Evolutionary conservation across 1,140 invertebrate genomes (phyloP).

Genomic region (Papilio xuthus): DNA sequence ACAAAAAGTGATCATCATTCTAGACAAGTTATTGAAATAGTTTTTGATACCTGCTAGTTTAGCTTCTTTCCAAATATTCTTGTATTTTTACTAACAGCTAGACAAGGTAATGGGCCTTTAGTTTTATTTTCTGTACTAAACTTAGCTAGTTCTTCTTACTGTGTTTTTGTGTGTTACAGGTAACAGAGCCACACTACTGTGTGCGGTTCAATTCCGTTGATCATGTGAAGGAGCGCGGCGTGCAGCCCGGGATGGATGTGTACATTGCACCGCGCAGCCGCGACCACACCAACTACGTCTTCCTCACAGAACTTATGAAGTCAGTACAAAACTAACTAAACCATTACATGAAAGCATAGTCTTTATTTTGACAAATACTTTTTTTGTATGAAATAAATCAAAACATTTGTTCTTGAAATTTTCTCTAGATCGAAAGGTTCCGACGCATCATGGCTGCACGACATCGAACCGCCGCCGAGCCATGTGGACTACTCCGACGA

Average conservation of each 20-base stretch:
- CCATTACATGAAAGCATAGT: not conserved
- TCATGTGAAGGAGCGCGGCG: constrained; percentile 86
- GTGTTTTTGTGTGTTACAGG: constrained; percentile 69
- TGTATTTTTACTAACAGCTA: no score
- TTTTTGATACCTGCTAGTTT: no score
- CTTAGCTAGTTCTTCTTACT: no score
- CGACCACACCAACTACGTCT: constrained; percentile 87
- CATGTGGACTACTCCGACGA: constrained; percentile 94
- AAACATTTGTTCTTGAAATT: not conserved
- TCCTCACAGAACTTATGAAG: constrained; percentile 87
- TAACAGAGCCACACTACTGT: constrained; percentile 90
- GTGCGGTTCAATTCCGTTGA: constrained; percentile 90
- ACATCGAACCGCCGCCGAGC: constrained; percentile 89
- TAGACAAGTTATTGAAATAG: no score
- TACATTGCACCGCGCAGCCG: constrained; percentile 89
- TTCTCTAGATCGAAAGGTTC: constrained; percentile 86
- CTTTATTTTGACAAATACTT: not conserved
- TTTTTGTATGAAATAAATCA: not conserved
- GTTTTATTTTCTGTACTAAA: no score
- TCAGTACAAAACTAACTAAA: constrained; percentile 58
- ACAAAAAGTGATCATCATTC: no score
- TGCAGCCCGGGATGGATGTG: constrained; percentile 86
- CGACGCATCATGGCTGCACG: constrained; percentile 92
- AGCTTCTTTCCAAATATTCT: no score
- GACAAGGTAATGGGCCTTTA: no score